Evolutionary conservation across 2,797 vertebrate genomes (phyloP).

Genomic region (Cuniculus paca): DNA sequence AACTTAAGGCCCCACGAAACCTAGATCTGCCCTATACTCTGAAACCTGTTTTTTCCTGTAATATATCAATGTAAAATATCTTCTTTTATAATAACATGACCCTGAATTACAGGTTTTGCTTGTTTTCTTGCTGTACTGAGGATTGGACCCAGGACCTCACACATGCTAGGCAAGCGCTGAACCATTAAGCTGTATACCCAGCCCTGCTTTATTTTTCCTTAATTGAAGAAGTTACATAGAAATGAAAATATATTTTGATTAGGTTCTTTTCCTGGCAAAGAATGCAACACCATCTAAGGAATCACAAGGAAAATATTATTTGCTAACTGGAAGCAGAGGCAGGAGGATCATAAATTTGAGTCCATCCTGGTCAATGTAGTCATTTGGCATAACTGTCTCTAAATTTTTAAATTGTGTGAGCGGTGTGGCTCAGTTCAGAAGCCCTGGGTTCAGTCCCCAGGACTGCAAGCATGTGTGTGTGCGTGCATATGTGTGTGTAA

Average conservation of each 20-base stretch:
- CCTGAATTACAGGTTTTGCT: neutral
- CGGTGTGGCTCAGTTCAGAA: neutral
- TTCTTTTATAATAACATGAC: conserved; percentile 40
- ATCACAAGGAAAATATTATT: neutral
- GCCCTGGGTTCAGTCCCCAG: neutral
- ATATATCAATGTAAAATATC: neutral
- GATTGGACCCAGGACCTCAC: neutral
- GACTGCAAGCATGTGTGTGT: neutral
- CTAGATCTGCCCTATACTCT: neutral
- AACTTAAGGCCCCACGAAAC: neutral
- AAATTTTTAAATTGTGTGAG: neutral
- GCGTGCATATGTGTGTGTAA: neutral
- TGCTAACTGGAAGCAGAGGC: neutral
- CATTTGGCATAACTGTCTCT: neutral
- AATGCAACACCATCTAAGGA: neutral
- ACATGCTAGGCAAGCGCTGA: neutral
- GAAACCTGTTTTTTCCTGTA: neutral
- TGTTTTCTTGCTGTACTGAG: neutral
- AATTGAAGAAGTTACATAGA: conserved; percentile 29
- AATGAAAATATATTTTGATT: neutral
- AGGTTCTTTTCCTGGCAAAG: neutral
- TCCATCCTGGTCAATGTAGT: neutral
- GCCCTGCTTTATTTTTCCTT: neutral
- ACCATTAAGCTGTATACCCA: neutral
- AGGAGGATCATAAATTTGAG: neutral